A percentile compares a stretch with the other conserved stretches of the same genome.
Evolutionary conservation across 2,113 vertebrate genomes (phyloP).

Genomic region (Phalacrocorax pelagicus): DNA sequence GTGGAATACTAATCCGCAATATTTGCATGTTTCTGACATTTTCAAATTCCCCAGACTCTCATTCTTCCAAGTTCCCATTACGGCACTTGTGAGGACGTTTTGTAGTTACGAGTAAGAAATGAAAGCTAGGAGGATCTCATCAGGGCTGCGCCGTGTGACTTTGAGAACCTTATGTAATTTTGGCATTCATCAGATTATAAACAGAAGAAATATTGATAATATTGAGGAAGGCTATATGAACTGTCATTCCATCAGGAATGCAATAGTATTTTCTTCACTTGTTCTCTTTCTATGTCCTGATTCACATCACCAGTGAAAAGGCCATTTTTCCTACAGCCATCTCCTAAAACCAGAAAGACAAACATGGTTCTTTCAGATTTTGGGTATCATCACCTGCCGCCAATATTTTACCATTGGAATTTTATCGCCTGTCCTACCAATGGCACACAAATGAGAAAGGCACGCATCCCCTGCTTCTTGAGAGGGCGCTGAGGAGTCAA

Average conservation of each 20-base stretch:
- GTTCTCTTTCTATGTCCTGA: neutral
- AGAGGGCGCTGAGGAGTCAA: neutral
- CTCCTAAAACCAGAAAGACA: neutral
- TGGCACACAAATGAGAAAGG: neutral
- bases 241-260: neutral
- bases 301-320: neutral
- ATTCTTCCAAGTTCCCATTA: neutral
- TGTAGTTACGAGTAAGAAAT: neutral
- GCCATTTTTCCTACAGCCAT: neutral
- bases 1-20: neutral
- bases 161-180: neutral
- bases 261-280: neutral
- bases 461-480: neutral
- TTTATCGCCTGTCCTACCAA: neutral
- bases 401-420: neutral
- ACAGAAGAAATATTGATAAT: too few relatives aligned
- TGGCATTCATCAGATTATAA: neutral
- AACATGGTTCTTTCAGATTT: neutral
- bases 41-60: slow-evolving; percentile 18
- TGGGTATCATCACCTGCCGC: accelerated
- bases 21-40: slow-evolving; percentile 38
- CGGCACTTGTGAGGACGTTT: neutral
- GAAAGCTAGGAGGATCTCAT: neutral
- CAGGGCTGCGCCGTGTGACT: neutral
- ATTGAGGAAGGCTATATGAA: neutral